phyloP scores from a whole-genome alignment of 2,113 vertebrate genomes.

The Leptobrachium ailaonicum region DNA sequence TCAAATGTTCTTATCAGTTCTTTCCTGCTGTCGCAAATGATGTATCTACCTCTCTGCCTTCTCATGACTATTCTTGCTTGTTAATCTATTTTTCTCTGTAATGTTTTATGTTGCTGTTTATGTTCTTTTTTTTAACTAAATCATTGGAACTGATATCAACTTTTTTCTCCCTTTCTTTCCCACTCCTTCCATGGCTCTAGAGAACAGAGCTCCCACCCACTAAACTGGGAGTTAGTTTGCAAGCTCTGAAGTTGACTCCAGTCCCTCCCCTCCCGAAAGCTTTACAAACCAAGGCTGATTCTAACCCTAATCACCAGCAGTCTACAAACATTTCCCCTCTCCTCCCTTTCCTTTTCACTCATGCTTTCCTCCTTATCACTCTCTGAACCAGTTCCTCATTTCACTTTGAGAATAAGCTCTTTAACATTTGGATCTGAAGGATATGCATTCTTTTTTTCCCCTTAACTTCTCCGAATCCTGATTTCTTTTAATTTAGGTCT shows the following conservation, averaged over 20 bases:
- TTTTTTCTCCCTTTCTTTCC: background rate
- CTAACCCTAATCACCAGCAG: slow-evolving; percentile 47
- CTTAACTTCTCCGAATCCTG: background rate
- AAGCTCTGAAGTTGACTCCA: slow-evolving; percentile 34
- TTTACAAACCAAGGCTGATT: slow-evolving; percentile 33
- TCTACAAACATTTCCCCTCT: slow-evolving; percentile 43
- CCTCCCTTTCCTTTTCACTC: slow-evolving; percentile 40
- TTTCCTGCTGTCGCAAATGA: no score
- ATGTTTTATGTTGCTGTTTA: background rate
- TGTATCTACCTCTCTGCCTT: slow-evolving; percentile 18
- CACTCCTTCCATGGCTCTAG: slow-evolving; percentile 38
- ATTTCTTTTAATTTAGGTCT: slow-evolving; percentile 1
- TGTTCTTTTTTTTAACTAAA: slow-evolving; percentile 18
- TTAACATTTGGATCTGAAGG: slow-evolving; percentile 16
- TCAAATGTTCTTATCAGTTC: no score
- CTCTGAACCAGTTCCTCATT: slow-evolving; percentile 18
- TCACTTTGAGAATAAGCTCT: background rate
- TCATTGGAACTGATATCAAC: slow-evolving; percentile 35
- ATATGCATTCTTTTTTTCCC: background rate
- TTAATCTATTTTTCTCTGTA: slow-evolving; percentile 15
- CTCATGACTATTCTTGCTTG: slow-evolving; percentile 6
- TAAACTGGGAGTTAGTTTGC: slow-evolving; percentile 34
- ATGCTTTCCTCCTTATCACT: slow-evolving; percentile 38
- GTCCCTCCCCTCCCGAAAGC: slow-evolving; percentile 38
- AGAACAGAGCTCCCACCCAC: slow-evolving; percentile 37